Percentiles rank a stretch among this genome's conserved stretches.
Conservation (phyloP, 2,888 invertebrate species). For the Drosophila melanosoma region DNA sequence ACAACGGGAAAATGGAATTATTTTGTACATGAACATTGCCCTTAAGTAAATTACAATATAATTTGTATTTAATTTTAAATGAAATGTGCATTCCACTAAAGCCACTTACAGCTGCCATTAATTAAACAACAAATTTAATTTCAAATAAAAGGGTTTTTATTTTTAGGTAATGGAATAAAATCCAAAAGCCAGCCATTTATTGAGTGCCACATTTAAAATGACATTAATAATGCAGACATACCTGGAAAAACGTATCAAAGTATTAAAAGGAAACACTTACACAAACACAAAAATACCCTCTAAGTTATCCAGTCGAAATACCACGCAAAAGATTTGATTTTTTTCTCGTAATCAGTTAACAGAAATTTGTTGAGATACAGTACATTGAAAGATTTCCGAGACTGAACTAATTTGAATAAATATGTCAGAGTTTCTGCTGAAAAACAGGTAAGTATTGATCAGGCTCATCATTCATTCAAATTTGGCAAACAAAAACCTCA, state of each 20-base stretch:
- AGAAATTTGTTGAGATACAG: neutral
- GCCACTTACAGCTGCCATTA: conserved; percentile 54
- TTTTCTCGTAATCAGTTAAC: neutral
- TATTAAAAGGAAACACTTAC: conserved; percentile 9
- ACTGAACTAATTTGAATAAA: neutral
- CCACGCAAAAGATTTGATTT: neutral
- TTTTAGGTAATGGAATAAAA: conserved; percentile 55
- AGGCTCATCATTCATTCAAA: no score
- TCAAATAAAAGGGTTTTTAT: conserved; percentile 69
- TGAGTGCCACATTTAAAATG: conserved; percentile 73
- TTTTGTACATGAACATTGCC: conserved; percentile 19
- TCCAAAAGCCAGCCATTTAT: conserved; percentile 33
- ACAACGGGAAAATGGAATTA: conserved; percentile 57
- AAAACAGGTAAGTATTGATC: neutral
- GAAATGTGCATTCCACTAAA: conserved; percentile 48
- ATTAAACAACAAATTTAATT: conserved; percentile 77
- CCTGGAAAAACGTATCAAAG: conserved; percentile 47
- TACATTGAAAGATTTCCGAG: neutral
- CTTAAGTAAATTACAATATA: conserved; percentile 75
- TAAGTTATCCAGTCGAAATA: neutral
- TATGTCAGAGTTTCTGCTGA: neutral
- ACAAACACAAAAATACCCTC: conserved; percentile 3
- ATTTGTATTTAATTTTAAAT: conserved; percentile 53
- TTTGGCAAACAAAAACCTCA: no score
- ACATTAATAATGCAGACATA: conserved; percentile 75